Percentiles rank a stretch among this genome's conserved stretches.
Conservation (phyloP, 2,797 vertebrate species). For the Pogonophryne albipinna region DNA sequence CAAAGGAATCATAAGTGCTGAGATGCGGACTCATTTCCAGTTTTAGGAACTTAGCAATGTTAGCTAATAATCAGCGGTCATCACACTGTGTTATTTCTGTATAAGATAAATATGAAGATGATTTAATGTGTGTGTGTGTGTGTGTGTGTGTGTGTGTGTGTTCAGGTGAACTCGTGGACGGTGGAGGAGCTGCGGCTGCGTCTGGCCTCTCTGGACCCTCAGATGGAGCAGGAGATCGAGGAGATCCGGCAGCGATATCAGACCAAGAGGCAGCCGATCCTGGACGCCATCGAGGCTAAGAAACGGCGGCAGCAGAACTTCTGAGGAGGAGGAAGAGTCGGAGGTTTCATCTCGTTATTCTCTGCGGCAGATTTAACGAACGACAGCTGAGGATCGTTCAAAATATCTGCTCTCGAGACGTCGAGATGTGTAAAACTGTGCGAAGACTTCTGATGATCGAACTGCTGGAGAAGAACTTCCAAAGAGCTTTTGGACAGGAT, state of each 20-base stretch:
- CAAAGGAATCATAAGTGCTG: too few species aligned
- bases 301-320: conserved; percentile 93
- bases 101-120: too few species aligned
- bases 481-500: neutral
- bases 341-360: too few species aligned
- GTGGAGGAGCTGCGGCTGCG: conserved; percentile 91
- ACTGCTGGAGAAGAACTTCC: conserved; percentile 24
- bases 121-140: too few species aligned
- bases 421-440: neutral
- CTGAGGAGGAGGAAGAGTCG: conserved; percentile 72
- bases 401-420: too few species aligned
- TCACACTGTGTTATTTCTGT: too few species aligned
- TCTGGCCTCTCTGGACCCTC: conserved; percentile 92
- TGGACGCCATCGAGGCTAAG: conserved; percentile 96
- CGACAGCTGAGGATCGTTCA: neutral
- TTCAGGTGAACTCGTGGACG: conserved; percentile 90
- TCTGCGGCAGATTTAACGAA: too few species aligned
- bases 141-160: neutral
- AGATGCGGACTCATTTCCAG: too few species aligned
- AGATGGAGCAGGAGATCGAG: conserved; percentile 98
- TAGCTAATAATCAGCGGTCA: too few species aligned
- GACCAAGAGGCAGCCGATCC: conserved; percentile 94
- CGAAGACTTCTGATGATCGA: neutral
- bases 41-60: too few species aligned
- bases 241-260: conserved; percentile 97